A percentile compares a stretch with the other conserved stretches of the same genome.
phyloP scores from a whole-genome alignment of 2,797 vertebrate species.

The Cossypha caffra region DNA sequence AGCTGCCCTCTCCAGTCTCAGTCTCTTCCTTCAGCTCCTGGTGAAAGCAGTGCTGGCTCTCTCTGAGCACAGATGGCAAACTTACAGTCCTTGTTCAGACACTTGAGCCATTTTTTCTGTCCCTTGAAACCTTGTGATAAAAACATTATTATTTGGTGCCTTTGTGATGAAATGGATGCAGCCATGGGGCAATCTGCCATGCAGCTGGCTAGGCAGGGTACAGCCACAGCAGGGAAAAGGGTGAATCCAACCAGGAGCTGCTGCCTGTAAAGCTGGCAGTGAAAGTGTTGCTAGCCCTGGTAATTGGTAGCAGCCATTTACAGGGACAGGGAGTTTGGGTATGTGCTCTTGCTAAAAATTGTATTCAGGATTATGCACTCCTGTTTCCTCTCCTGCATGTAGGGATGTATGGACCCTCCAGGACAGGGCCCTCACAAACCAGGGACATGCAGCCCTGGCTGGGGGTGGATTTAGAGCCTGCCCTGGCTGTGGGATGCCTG shows the following conservation, averaged over 20 bases:
- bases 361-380: fast-evolving
- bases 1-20: neutral
- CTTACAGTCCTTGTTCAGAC: neutral
- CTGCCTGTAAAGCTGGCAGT: neutral
- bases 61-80: neutral
- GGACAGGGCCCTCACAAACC: neutral
- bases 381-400: neutral
- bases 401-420: fast-evolving
- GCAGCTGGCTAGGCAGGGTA: neutral
- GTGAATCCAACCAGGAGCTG: neutral
- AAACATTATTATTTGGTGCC: neutral
- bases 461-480: neutral
- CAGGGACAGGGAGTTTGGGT: neutral
- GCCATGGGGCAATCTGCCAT: neutral
- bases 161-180: neutral
- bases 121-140: neutral
- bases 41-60: neutral
- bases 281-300: neutral
- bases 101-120: neutral
- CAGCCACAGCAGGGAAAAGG: neutral
- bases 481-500: neutral
- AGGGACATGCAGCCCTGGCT: fast-evolving
- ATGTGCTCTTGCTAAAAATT: neutral
- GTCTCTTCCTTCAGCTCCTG: neutral
- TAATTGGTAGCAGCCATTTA: neutral